Conservation (phyloP, 1,140 invertebrate genomes). For the Ceratosolen fusciceps region DNA sequence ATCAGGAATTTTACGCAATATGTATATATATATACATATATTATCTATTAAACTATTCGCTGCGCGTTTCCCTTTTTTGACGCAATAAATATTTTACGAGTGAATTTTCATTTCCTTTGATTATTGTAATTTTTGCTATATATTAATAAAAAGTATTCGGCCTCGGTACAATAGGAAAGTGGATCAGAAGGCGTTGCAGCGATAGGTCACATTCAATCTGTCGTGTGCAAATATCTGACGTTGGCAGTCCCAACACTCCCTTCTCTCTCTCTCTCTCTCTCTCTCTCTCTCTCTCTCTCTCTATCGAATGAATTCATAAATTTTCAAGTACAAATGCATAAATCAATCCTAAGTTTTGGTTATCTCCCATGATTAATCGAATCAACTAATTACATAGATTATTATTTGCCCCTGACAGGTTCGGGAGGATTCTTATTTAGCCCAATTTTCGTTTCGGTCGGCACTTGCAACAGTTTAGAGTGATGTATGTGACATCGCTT, state of each 20-base stretch:
- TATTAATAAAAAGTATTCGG: background rate
- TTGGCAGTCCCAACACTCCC: conserved; percentile 5
- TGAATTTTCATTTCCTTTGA: too few species aligned
- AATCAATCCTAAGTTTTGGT: conserved; percentile 17
- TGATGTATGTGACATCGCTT: too few species aligned
- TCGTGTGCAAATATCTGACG: conserved; percentile 6
- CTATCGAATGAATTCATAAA: conserved; percentile 12
- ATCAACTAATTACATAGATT: conserved; percentile 8
- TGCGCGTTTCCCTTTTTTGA: too few species aligned
- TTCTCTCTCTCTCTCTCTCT: too few species aligned
- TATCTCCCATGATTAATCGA: conserved; percentile 12
- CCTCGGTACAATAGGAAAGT: background rate
- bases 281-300: too few species aligned
- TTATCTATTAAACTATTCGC: too few species aligned
- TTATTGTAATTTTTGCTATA: too few species aligned
- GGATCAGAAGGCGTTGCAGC: background rate
- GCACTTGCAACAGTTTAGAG: background rate
- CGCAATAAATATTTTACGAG: too few species aligned
- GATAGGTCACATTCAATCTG: conserved; percentile 8
- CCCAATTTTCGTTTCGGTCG: background rate
- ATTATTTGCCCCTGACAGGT: background rate
- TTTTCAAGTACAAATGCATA: conserved; percentile 9
- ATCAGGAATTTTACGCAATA: too few species aligned
- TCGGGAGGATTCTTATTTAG: background rate
- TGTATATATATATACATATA: background rate